Conservation (phyloP, 2,113 vertebrate genomes). For the Genyomyrus donnyi region DNA sequence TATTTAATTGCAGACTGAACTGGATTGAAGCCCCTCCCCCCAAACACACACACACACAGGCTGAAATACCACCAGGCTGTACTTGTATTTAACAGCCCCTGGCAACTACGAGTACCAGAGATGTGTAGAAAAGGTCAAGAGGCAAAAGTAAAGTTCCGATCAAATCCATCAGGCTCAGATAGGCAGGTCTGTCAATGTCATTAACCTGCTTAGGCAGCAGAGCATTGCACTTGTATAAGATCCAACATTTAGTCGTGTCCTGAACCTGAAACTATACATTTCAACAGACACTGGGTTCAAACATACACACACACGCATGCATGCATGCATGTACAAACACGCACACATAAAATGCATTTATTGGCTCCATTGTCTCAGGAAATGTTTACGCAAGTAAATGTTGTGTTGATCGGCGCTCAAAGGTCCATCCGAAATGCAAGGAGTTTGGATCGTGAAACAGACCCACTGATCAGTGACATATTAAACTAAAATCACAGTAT, state of each 20-base stretch:
- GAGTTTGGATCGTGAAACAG: not conserved
- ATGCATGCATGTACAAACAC: too few species aligned
- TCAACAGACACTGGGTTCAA: not conserved
- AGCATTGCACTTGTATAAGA: not conserved
- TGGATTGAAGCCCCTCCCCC: not conserved
- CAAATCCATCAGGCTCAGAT: not conserved
- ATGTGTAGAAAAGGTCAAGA: not conserved
- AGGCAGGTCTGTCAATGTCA: not conserved
- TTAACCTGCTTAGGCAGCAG: not conserved
- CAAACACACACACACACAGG: not conserved
- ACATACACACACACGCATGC: not conserved
- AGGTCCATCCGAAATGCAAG: not conserved
- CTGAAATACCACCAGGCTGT: not conserved
- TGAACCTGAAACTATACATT: not conserved
- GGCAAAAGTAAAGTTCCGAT: not conserved
- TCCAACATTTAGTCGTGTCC: not conserved
- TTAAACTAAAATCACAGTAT: slow-evolving; percentile 2
- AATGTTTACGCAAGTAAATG: not conserved
- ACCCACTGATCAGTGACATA: not conserved
- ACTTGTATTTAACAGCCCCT: not conserved
- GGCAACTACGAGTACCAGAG: not conserved
- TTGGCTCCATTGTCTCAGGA: not conserved
- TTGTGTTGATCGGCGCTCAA: not conserved
- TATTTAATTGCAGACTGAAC: not conserved
- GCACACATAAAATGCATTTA: not conserved